These are phyloP conservation scores for Catamblyrhynchus diadema DNA, from an alignment of 2,797 vertebrate genomes.

Conservation along the genomic window DNA sequence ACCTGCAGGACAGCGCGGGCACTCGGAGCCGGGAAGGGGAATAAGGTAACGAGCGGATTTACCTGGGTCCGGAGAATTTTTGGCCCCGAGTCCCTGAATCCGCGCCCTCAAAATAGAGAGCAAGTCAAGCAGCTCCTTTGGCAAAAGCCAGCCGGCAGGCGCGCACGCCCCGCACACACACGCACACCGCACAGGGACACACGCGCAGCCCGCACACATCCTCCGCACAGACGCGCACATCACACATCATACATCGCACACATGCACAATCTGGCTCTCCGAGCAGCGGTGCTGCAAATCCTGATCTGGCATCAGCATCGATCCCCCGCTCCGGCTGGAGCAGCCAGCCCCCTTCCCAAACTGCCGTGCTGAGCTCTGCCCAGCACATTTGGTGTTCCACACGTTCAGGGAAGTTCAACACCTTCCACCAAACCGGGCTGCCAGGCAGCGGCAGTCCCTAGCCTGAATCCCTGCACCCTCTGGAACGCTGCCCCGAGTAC, in stretches of 20 bases:
- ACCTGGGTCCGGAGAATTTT: constrained; percentile 12
- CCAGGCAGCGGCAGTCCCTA: neutral
- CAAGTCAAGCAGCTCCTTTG: neutral
- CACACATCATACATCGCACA: neutral
- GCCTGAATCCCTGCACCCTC: neutral
- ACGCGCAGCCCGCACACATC: neutral
- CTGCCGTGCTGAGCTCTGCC: neutral
- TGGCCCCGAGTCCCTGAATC: neutral
- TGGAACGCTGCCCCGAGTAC: neutral
- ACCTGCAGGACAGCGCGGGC: constrained; percentile 40
- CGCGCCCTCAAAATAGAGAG: neutral
- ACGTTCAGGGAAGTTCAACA: neutral
- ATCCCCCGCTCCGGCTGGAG: neutral
- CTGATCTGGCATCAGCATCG: neutral
- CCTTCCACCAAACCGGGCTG: neutral
- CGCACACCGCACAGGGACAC: neutral
- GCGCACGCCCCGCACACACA: neutral
- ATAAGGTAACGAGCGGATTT: constrained; percentile 15
- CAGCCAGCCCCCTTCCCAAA: neutral
- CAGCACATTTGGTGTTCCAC: accelerated
- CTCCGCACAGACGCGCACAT: neutral
- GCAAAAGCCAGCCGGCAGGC: neutral
- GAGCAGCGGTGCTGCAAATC: neutral
- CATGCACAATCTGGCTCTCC: neutral
- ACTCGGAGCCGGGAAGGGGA: neutral